Conservation (phyloP, 2,113 vertebrate species). For the Eolophus roseicapilla region DNA sequence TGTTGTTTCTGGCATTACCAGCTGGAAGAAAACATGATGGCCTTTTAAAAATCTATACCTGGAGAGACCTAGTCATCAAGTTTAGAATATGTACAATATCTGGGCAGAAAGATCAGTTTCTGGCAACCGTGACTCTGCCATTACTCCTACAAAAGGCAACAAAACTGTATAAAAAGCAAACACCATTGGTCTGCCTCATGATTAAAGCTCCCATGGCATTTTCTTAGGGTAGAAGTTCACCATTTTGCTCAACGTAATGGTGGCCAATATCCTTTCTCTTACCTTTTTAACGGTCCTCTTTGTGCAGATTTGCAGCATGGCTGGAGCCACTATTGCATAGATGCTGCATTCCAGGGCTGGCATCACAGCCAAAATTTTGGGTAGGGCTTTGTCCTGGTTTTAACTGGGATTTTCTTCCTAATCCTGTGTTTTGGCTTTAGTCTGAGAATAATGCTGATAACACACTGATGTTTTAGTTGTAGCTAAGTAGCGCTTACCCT, state of each 20-base stretch:
- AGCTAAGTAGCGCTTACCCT: neutral
- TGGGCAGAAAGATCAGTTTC: neutral
- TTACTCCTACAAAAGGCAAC: neutral
- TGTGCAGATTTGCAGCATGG: neutral
- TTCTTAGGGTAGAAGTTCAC: neutral
- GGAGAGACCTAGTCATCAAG: neutral
- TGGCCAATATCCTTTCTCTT: neutral
- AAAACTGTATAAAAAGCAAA: neutral
- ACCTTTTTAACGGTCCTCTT: neutral
- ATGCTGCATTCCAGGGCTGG: neutral
- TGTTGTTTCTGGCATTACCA: conserved; percentile 12
- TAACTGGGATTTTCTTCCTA: neutral
- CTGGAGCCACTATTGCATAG: neutral
- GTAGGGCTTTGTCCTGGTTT: neutral
- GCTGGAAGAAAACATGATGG: neutral
- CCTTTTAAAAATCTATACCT: neutral
- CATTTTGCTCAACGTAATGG: neutral
- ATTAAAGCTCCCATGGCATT: neutral
- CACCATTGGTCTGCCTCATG: neutral
- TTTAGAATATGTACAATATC: neutral
- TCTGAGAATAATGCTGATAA: neutral
- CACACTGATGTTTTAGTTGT: neutral
- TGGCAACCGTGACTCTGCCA: neutral
- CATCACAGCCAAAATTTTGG: neutral
- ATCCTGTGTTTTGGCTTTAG: neutral